A percentile compares a stretch with the other conserved stretches of the same genome.
Evolutionary conservation across 2,113 vertebrate species (phyloP).

Genomic region (Podocnemis expansa): DNA sequence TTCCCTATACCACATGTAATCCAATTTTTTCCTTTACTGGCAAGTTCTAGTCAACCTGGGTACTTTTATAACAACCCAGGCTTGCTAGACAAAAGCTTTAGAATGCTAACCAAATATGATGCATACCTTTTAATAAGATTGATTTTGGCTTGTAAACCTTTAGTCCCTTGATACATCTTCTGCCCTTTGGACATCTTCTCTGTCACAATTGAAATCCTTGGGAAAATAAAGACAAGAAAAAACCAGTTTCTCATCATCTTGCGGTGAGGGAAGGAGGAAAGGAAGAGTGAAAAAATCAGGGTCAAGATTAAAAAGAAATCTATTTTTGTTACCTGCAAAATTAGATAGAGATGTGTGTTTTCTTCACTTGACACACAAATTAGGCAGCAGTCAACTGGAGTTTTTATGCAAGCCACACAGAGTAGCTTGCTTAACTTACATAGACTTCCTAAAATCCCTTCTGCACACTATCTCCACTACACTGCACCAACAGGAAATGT

Average conservation of each 20-base stretch:
- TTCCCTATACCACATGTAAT: neutral
- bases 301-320: neutral
- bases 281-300: no score
- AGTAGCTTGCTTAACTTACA: no score
- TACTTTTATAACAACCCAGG: neutral
- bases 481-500: no score
- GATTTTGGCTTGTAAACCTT: slow-evolving; percentile 62
- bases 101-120: neutral
- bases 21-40: neutral
- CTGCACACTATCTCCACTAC: no score
- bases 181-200: slow-evolving; percentile 65
- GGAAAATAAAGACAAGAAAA: neutral
- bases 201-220: slow-evolving; percentile 72
- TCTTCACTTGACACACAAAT: neutral
- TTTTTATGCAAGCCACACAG: no score
- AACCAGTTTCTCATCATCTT: neutral
- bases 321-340: neutral
- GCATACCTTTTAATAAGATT: slow-evolving; percentile 78
- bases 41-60: neutral
- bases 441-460: no score
- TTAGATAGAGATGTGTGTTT: neutral
- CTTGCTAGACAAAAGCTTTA: neutral
- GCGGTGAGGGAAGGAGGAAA: no score
- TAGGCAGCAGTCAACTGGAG: no score
- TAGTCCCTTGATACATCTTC: neutral